Percentiles rank a stretch among this genome's conserved stretches.
Conservation (phyloP, 1,140 invertebrate species). For the Zeugodacus cucurbitae region DNA sequence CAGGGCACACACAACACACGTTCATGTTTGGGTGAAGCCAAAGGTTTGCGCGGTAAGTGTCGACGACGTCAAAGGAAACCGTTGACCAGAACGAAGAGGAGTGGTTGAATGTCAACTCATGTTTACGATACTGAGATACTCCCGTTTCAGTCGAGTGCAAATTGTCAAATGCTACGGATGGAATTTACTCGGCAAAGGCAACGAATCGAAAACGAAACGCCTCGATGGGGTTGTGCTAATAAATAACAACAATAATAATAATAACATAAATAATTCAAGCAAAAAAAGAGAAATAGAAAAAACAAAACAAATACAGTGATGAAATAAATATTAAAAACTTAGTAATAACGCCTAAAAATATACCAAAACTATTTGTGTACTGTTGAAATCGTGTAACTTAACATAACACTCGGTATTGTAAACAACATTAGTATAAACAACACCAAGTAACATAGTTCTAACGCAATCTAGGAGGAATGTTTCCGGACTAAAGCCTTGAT, state of each 20-base stretch:
- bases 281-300: slow-evolving; percentile 5
- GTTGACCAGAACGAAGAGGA: slow-evolving; percentile 12
- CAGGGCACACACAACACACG: neutral
- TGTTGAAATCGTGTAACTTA: neutral
- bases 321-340: slow-evolving; percentile 6
- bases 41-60: neutral
- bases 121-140: neutral
- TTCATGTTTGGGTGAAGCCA: neutral
- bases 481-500: neutral
- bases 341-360: neutral
- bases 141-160: slow-evolving; percentile 45
- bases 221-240: slow-evolving; percentile 36
- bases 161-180: slow-evolving; percentile 45
- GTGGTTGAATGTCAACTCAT: neutral
- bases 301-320: neutral
- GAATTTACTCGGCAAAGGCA: slow-evolving; percentile 11
- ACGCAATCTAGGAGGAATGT: neutral
- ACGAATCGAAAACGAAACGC: neutral
- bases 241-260: slow-evolving; percentile 42
- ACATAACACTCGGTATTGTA: neutral
- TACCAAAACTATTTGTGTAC: neutral
- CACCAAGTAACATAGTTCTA: neutral
- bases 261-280: neutral
- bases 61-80: neutral
- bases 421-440: neutral